Evolutionary conservation across 1,140 invertebrate genomes (phyloP), one percentile per base, ranked within the genome.

Genomic region (Scaptomyza pallida): DNA sequence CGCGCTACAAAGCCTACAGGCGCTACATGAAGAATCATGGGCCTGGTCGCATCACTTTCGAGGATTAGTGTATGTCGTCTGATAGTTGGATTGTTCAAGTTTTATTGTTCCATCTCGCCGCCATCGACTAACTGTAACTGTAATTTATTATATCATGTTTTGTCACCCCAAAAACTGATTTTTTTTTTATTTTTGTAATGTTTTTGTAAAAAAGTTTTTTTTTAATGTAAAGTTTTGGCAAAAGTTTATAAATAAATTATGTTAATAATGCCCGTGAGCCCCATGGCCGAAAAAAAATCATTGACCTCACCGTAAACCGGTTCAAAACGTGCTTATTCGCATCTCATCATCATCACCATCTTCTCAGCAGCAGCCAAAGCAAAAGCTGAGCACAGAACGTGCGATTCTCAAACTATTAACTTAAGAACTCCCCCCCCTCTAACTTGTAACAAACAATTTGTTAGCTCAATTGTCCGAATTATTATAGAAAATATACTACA

Each of bases 11-110:
- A 92, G 94, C 95, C 59, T 96, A 96, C 77, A 92, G 96, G 64
- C 92, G 96, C 59, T 96, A 96, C 89, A 94, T 97, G 91, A 97
- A 96, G 89, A 95, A 95, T 75, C 95, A 96, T 91, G 96, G 95
- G 2, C 93, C 94, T 4, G 95, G 95, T 0, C 92, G 95, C 73
- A 95, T 97, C 92, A 96, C 95, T 19, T 96, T 96, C 92, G 96
- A 96, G 89, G 96, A 96, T 47, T 86, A 86, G 68, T 2, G 69
- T 3, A 43, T 35, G 57, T 35, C 50, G 6, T 33, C 26, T 40
- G n/a, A n/a, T n/a, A n/a, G 48, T 57, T 61, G 74, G 44, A 37
- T 37, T 67, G 67, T 73, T 81, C 78, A 81, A 81, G 73, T 81
- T 81, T 77, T 77, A 81, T 81, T 81, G 78, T 77, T 73, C 72